A percentile compares a stretch with the other conserved stretches of the same genome.
Evolutionary conservation across 2,113 vertebrate genomes (phyloP).

Genomic region (Gallinago paraguaiae): DNA sequence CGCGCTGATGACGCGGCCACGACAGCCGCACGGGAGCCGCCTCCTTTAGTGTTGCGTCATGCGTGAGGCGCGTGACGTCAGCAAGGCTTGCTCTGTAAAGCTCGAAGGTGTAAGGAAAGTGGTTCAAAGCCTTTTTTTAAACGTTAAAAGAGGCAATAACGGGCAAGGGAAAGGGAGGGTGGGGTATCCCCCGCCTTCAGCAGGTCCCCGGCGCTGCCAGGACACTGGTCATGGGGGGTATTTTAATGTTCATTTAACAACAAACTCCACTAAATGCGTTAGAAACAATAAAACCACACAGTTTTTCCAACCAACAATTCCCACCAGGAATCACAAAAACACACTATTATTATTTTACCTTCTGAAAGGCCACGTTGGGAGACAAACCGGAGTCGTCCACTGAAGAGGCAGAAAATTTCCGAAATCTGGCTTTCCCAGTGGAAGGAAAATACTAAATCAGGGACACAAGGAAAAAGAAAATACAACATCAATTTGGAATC

Average conservation of each 20-base stretch:
- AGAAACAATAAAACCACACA: accelerated
- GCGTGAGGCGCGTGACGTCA: background rate
- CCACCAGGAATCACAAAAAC: background rate
- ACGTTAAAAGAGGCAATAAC: accelerated
- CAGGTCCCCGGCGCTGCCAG: too few species aligned
- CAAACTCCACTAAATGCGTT: accelerated
- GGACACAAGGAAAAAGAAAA: background rate
- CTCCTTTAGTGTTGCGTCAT: background rate
- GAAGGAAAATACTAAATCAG: background rate
- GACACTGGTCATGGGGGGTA: accelerated
- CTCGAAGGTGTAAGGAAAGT: accelerated
- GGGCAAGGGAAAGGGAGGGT: accelerated
- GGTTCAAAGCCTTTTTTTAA: background rate
- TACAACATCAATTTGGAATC: accelerated
- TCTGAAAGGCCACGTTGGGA: background rate
- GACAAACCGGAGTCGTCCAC: background rate
- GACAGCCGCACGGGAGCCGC: background rate
- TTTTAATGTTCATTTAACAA: background rate
- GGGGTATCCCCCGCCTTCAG: too few species aligned
- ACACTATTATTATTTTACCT: accelerated
- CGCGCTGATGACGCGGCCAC: background rate
- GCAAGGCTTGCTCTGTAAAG: accelerated
- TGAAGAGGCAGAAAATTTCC: background rate
- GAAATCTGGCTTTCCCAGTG: background rate
- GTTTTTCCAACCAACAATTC: background rate